Base-by-base conservation (phyloP, 2,113 vertebrate genomes). In the Pithys albifrons region DNA sequence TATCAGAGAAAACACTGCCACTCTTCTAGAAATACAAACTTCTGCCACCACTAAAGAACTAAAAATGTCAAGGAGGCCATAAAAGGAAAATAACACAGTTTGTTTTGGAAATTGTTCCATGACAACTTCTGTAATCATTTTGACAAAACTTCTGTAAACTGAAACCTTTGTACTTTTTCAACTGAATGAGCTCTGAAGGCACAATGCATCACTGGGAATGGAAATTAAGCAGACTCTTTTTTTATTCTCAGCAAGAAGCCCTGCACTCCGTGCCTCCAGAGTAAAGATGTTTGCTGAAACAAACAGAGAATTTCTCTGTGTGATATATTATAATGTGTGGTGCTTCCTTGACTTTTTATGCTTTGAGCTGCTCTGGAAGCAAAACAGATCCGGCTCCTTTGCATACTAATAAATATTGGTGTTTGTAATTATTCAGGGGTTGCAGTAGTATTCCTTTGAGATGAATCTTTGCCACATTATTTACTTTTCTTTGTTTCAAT, bases 401-500 rank as follows among this genome's bases (percentile, higher is more conserved):
- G 97, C 97, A 98, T 98, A 77, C 94, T 97, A 97, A 98, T 97
- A 97, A 98, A 96, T 94, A 95, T 88, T 22, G 33, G 89, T 97
- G 96, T 93, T 87, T 95, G 96, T 97, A 97, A 97, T 98, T 98
- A 97, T 94, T 97, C 95, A 90, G 85, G 82, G 91, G 94, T 97
- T 98, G 96, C 93, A 91, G 93, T n/a, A 59, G 75, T 73, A 72
- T 93, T 97, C 97, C 97, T 97, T 49, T 28, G 96, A 98, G 97
- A 97, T 97, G 94, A 97, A 96, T 97, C 91, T 96, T 96, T 94
- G 94, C 86, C 92, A 62, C 29, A 55, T 97, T 98, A 97, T 97
- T 97, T 97, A 97, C 97, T 97, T 95, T 96, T 89, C 91, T 92
- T 96, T 89, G 75, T 93, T 94, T 93, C 85, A 88, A 91, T 96